phyloP scores from a whole-genome alignment of 2,113 vertebrate genomes.

The Vombatus ursinus region DNA sequence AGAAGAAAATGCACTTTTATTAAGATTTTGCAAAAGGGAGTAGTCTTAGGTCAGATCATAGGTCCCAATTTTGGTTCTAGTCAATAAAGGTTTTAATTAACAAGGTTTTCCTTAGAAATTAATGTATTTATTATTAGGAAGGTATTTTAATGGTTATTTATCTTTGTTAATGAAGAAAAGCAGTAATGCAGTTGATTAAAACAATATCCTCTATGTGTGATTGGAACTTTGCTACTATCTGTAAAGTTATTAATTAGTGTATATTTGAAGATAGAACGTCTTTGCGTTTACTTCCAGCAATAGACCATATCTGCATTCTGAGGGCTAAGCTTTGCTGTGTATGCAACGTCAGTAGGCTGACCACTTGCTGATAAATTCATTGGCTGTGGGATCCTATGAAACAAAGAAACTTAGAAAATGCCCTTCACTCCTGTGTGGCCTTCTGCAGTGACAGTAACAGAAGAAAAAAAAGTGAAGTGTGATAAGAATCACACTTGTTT shows the following conservation, averaged over 20 bases:
- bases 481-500: not conserved
- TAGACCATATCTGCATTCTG: not conserved
- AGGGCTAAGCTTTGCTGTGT: not conserved
- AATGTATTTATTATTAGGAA: not conserved
- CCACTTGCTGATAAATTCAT: not conserved
- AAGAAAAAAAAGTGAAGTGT: not conserved
- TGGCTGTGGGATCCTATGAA: not conserved
- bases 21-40: not conserved
- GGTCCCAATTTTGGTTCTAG: not conserved
- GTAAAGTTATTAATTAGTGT: not conserved
- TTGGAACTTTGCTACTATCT: not conserved
- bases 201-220: not conserved
- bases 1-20: not conserved
- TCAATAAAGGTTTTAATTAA: not conserved
- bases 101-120: not conserved
- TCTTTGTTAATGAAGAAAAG: not conserved
- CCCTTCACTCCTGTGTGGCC: not conserved
- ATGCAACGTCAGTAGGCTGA: not conserved
- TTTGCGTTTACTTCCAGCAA: not conserved
- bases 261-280: not conserved
- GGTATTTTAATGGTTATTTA: not conserved
- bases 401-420: not conserved
- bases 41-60: not conserved
- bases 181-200: not conserved
- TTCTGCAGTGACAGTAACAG: not conserved